Conservation (phyloP, 2,888 invertebrate species). For the Aradus depressus region DNA sequence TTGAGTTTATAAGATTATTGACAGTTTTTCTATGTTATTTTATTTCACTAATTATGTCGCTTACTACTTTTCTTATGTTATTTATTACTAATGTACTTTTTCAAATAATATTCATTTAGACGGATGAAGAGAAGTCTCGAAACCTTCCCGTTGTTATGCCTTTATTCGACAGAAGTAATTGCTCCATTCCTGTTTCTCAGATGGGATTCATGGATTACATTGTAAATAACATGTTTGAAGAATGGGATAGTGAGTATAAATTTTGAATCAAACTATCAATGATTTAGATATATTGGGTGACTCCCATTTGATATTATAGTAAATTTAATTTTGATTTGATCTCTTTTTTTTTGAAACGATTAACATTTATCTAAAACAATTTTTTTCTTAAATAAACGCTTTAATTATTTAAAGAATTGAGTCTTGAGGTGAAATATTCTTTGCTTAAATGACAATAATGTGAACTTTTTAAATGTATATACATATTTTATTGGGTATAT, state of each 20-base stretch:
- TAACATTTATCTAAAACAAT: too few relatives aligned
- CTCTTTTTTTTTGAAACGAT: too few relatives aligned
- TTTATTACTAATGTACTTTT: not conserved
- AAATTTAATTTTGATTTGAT: too few relatives aligned
- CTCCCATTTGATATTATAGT: too few relatives aligned
- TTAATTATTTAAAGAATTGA: too few relatives aligned
- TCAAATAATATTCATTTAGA: conserved; percentile 42
- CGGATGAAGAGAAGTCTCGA: conserved; percentile 85
- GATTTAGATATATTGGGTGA: not conserved
- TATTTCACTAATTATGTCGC: not conserved
- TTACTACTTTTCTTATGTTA: not conserved
- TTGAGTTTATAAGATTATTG: too few relatives aligned
- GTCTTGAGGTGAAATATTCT: too few relatives aligned
- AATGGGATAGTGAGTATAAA: conserved; percentile 71
- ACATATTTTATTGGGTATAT: too few relatives aligned
- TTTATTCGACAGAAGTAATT: conserved; percentile 87
- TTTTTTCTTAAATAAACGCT: too few relatives aligned
- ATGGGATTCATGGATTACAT: conserved; percentile 96
- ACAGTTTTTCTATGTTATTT: too few relatives aligned
- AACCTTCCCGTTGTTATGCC: conserved; percentile 95
- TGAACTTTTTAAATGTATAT: too few relatives aligned
- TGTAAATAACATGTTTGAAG: conserved; percentile 94
- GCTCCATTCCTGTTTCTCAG: conserved; percentile 95
- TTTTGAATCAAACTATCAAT: not conserved
- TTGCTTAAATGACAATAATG: too few relatives aligned